These are phyloP conservation scores for Propithecus perrieri DNA, from an alignment of 2,797 vertebrate species.

Conservation along the genomic window DNA sequence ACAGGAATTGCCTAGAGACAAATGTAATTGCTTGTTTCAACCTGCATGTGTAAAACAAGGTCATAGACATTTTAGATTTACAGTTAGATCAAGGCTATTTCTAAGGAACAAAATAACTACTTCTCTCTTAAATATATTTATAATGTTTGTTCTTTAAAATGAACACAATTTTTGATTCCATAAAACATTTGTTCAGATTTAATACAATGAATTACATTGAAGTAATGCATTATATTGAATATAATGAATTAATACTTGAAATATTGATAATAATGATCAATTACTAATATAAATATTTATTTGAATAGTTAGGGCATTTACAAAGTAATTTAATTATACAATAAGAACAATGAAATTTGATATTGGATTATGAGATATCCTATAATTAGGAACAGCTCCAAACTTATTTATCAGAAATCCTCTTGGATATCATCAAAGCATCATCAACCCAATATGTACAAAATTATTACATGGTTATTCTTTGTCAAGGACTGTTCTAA, in stretches of 20 bases:
- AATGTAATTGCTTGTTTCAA: conserved; percentile 55
- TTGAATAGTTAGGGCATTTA: neutral
- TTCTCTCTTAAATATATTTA: neutral
- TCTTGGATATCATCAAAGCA: neutral
- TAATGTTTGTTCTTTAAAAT: neutral
- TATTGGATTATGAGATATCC: neutral
- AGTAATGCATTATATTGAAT: neutral
- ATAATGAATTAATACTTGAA: neutral
- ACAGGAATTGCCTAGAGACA: conserved; percentile 57
- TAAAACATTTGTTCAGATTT: neutral
- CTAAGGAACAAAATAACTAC: neutral
- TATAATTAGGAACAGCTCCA: neutral
- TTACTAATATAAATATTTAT: neutral
- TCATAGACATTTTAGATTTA: conserved; percentile 54
- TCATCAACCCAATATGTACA: neutral
- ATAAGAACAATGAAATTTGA: neutral
- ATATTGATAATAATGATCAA: neutral
- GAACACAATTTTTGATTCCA: neutral
- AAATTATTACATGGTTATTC: neutral
- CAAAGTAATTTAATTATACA: neutral
- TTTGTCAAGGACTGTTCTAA: neutral
- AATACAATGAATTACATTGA: neutral
- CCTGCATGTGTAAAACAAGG: neutral
- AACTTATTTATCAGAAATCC: neutral
- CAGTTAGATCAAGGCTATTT: neutral